phyloP scores from a whole-genome alignment of 2,888 invertebrate species.

The Podabrus alpinus region DNA sequence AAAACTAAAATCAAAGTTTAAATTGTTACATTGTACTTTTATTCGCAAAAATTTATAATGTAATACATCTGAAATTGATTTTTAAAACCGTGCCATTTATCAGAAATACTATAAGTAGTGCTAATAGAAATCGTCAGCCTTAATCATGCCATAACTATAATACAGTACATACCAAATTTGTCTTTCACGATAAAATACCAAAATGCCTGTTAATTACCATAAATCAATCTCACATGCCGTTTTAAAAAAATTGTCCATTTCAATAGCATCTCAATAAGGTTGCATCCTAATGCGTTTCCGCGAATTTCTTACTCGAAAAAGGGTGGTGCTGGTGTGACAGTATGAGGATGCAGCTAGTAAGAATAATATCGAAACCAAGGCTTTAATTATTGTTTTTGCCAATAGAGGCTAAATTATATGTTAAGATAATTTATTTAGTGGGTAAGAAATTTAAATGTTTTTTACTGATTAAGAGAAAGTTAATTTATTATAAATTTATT shows the following conservation, averaged over 20 bases:
- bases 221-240: not conserved
- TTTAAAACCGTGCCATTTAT: slow-evolving; percentile 8
- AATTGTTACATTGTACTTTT: not conserved
- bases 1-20: not conserved
- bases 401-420: slow-evolving; percentile 29
- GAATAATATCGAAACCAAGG: not conserved
- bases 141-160: slow-evolving; percentile 15
- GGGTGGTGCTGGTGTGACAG: not conserved
- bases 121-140: not conserved
- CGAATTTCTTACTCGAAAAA: not conserved
- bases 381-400: slow-evolving; percentile 7
- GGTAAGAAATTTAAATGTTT: slow-evolving; percentile 9
- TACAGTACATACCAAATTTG: slow-evolving; percentile 18
- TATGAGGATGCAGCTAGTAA: not conserved
- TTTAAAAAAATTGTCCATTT: not conserved
- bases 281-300: not conserved
- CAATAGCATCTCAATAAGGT: not conserved
- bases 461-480: not conserved
- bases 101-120: not conserved
- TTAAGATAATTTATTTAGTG: not conserved
- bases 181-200: slow-evolving; percentile 18
- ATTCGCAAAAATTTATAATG: not conserved
- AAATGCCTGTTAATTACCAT: slow-evolving; percentile 2
- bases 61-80: not conserved
- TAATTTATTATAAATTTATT: slow-evolving; percentile 1